Evolutionary conservation across 2,797 vertebrate species (phyloP), one percentile per base, ranked within the genome.

Genomic region (Neosalanx taihuensis): DNA sequence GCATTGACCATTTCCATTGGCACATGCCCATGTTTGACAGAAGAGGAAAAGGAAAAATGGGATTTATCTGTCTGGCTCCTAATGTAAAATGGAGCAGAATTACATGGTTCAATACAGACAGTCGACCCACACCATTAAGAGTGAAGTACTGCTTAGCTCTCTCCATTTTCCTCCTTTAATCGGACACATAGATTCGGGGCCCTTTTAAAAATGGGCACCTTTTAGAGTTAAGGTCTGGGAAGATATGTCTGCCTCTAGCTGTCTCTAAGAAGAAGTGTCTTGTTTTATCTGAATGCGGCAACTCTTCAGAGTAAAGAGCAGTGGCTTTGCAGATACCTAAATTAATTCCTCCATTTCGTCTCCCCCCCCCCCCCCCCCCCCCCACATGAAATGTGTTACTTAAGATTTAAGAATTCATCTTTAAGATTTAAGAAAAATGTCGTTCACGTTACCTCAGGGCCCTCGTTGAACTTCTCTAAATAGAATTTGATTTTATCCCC

Each of bases 41-140:
- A 37, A 69, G 4, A 35, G n/a, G 35, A 1, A 65, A 61, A 37
- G 6, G 35, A 12, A 23, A 20, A 26, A 26, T 4, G 4, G 46
- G 33, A 41, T 41, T 3, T 23, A 67, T 46, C 30, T 69, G 62
- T 35, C 57, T 73, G 29, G 49, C 29, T 56, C 2, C 57, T 46
- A 20, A 62, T 69, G 68, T 57, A 66, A 46, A 67, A 77, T 73
- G 71, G 64, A 71, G 69, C 51, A 41, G 76, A 61, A 53, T 62
- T 31, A 51, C 49, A 71, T 33, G 59, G 46, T 64, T 73, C 6
- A 6, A 63, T 31, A 31, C 59, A 62, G 57, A 58, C 35, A 51
- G 31, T 69, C 29, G 20, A 31, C 75, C 73, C 65, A 67, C 53
- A 73, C 72, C 68, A 64, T 73, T 29, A n/a, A 41, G 63, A 65